phyloP scores from a whole-genome alignment of 2,113 vertebrate species.

The Saccopteryx bilineata region DNA sequence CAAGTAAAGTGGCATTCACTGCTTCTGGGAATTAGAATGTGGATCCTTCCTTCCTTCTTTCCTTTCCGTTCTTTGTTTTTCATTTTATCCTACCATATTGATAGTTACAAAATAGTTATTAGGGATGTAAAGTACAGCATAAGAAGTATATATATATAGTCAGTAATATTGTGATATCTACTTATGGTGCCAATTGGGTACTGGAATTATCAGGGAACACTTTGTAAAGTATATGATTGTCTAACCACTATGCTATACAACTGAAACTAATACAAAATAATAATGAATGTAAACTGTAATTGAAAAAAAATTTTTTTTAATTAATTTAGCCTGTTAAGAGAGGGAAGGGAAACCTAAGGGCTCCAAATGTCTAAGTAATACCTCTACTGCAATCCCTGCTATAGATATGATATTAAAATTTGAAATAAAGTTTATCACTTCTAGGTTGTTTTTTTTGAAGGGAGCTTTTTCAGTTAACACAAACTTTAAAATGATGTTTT shows the following conservation, averaged over 20 bases:
- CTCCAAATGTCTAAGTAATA: background rate
- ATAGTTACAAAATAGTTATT: background rate
- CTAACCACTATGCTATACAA: background rate
- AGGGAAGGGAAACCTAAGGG: background rate
- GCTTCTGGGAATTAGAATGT: conserved; percentile 6
- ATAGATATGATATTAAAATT: background rate
- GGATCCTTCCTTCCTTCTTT: background rate
- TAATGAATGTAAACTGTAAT: background rate
- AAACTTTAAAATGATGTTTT: conserved; percentile 20
- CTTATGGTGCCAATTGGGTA: background rate
- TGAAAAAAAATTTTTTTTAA: background rate
- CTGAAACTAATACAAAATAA: background rate
- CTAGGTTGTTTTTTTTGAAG: conserved; percentile 46
- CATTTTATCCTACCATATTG: background rate
- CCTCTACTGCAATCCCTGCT: background rate
- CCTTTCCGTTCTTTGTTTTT: background rate
- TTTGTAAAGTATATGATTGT: background rate
- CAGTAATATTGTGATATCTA: background rate
- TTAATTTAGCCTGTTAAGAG: conserved; percentile 23
- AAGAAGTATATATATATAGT: background rate
- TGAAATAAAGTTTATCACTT: conserved; percentile 14
- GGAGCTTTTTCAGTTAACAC: conserved; percentile 24
- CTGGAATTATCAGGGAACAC: background rate
- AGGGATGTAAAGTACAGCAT: background rate
- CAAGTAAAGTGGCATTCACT: conserved; percentile 5